phyloP scores from a whole-genome alignment of 2,888 invertebrate species.

The Gryllus longicercus region DNA sequence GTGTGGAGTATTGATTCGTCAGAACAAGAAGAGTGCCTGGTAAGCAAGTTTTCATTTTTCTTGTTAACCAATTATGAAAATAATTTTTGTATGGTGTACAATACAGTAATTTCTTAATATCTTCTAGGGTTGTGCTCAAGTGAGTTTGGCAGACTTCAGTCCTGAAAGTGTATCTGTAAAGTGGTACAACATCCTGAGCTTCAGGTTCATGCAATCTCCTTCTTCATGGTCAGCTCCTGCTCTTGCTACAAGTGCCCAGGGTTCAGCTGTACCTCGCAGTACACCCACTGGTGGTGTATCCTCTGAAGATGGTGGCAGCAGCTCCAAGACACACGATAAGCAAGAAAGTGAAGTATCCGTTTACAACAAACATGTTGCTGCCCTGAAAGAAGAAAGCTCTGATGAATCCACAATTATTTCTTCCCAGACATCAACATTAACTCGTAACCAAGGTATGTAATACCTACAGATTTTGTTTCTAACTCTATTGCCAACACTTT shows the following conservation, averaged over 20 bases:
- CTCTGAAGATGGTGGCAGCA: neutral
- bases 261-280: neutral
- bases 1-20: conserved; percentile 68
- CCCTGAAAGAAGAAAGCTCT: conserved; percentile 79
- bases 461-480: neutral
- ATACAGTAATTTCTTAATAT: conserved; percentile 31
- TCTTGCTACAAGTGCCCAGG: neutral
- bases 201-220: conserved; percentile 68
- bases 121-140: conserved; percentile 87
- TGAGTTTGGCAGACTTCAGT: conserved; percentile 91
- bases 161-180: conserved; percentile 75
- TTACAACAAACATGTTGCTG: conserved; percentile 47
- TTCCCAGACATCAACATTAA: conserved; percentile 92
- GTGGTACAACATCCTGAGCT: conserved; percentile 94
- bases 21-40: conserved; percentile 77
- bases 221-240: conserved; percentile 21
- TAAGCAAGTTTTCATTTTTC: conserved; percentile 47
- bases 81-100: neutral
- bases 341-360: conserved; percentile 55
- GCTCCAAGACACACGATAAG: conserved; percentile 45
- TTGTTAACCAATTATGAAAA: neutral
- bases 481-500: neutral
- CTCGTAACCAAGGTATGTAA: conserved; percentile 72
- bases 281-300: neutral
- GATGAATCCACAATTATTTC: conserved; percentile 96